Conservation (phyloP, 2,113 vertebrate species). For the Cinclus mexicanus region DNA sequence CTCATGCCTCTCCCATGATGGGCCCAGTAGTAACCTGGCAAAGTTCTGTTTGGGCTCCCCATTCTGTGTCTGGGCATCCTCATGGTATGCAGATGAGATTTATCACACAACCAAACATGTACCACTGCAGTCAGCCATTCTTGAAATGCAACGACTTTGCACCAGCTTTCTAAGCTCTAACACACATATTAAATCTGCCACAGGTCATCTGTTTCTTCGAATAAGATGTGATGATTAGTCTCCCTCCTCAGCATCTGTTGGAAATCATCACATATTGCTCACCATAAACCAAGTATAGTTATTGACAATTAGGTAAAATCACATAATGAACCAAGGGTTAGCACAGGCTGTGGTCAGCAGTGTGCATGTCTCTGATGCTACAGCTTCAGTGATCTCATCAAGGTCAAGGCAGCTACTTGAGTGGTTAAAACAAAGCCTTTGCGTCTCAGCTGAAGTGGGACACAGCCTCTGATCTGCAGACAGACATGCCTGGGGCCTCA, state of each 20-base stretch:
- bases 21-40: not conserved
- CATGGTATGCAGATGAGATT: fast-evolving
- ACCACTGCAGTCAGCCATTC: not conserved
- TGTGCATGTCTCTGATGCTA: not conserved
- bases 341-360: not conserved
- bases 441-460: not conserved
- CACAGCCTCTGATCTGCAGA: not conserved
- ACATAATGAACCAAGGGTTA: not conserved
- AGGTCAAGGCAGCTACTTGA: not conserved
- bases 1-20: not conserved
- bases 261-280: not conserved
- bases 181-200: not conserved
- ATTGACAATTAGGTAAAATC: not conserved
- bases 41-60: not conserved
- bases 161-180: not conserved
- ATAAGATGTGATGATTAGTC: not conserved
- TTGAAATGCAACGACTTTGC: not conserved
- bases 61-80: not conserved
- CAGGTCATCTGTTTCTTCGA: constrained; percentile 16
- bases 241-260: not conserved
- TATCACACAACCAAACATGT: not conserved
- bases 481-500: not conserved
- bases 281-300: not conserved
- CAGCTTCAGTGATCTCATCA: not conserved
- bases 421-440: not conserved